phyloP scores from a whole-genome alignment of 2,797 vertebrate species.

The Bryconaethiops microstoma region DNA sequence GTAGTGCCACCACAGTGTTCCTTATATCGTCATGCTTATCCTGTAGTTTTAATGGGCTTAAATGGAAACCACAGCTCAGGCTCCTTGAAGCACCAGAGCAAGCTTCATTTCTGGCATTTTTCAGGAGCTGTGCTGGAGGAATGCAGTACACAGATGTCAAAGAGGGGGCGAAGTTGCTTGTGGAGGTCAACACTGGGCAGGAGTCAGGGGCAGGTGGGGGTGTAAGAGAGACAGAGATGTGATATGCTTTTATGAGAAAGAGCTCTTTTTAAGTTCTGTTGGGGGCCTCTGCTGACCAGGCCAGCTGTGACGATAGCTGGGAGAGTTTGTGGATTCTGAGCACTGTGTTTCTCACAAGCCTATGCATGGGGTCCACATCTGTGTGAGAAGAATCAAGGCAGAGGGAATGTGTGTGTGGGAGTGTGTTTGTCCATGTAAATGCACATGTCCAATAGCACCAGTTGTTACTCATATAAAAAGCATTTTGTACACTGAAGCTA shows the following conservation, averaged over 20 bases:
- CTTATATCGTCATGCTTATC: conserved; percentile 61
- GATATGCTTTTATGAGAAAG: conserved; percentile 54
- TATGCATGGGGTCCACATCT: conserved; percentile 55
- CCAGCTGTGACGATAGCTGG: conserved; percentile 66
- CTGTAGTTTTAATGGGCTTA: conserved; percentile 67
- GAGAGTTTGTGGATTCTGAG: conserved; percentile 52
- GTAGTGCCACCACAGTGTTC: background rate
- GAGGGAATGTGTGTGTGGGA: conserved; percentile 16
- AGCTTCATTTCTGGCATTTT: conserved; percentile 74
- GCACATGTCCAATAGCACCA: conserved; percentile 8
- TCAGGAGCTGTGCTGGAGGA: conserved; percentile 67
- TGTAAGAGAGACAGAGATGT: conserved; percentile 56
- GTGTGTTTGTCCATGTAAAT: background rate
- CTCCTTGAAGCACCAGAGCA: conserved; percentile 71
- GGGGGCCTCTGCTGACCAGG: conserved; percentile 57
- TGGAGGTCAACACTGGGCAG: conserved; percentile 71
- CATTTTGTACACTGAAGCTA: conserved; percentile 15
- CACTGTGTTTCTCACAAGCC: conserved; percentile 44
- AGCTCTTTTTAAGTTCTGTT: conserved; percentile 57
- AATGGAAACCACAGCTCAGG: conserved; percentile 73
- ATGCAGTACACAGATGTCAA: conserved; percentile 75
- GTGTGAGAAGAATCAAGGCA: background rate
- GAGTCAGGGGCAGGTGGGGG: conserved; percentile 67
- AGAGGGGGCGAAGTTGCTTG: conserved; percentile 61
- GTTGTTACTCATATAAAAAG: conserved; percentile 5